These are phyloP conservation scores for Leptopterna dolabrata DNA, from an alignment of 2,888 invertebrate genomes.

Conservation along the genomic window DNA sequence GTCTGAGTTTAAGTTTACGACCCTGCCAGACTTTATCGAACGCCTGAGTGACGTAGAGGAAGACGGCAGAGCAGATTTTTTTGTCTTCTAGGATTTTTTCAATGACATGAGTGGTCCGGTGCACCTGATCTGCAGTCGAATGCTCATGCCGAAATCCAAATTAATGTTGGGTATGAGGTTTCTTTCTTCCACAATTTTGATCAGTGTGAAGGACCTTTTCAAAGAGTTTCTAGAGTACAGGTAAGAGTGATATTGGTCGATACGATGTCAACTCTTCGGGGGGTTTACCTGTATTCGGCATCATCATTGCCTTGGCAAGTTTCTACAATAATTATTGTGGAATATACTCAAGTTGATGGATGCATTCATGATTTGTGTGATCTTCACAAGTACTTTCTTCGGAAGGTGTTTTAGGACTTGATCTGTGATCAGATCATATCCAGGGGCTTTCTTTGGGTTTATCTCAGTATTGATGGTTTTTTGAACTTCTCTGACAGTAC, in stretches of 20 bases:
- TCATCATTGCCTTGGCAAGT: too few relatives aligned
- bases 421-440: too few relatives aligned
- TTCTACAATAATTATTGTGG: not conserved
- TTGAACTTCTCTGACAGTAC: constrained; percentile 5
- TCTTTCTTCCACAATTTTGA: not conserved
- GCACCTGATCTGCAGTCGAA: not conserved
- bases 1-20: too few relatives aligned
- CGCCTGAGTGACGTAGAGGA: constrained; percentile 4
- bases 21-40: constrained; percentile 14
- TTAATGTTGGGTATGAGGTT: not conserved
- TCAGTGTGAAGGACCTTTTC: not conserved
- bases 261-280: not conserved
- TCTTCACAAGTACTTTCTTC: not conserved
- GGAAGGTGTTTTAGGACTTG: not conserved
- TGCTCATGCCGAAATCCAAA: constrained; percentile 3
- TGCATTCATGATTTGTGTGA: constrained; percentile 8
- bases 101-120: not conserved
- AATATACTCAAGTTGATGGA: not conserved
- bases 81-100: not conserved
- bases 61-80: constrained; percentile 15
- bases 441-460: constrained; percentile 20
- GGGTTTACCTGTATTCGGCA: not conserved
- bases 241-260: not conserved
- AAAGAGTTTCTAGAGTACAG: not conserved
- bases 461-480: not conserved